Evolutionary conservation across 2,888 invertebrate genomes (phyloP).

Genomic region (Tetheella fluctuosa): DNA sequence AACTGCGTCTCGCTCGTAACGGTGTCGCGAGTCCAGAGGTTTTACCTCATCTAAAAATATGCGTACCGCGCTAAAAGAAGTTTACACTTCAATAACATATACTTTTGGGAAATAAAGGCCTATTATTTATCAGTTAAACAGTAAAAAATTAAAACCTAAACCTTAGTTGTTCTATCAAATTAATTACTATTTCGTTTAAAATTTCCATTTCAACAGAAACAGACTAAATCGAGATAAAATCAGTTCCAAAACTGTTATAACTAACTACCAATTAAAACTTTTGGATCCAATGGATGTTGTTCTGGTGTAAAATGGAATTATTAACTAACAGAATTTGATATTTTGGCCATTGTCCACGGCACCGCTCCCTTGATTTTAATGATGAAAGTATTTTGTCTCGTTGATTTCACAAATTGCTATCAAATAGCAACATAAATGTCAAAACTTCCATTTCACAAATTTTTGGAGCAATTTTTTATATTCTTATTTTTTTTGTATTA

Average conservation of each 20-base stretch:
- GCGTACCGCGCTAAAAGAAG: too few relatives aligned
- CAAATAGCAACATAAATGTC: too few relatives aligned
- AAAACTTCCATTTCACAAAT: too few relatives aligned
- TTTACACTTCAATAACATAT: too few relatives aligned
- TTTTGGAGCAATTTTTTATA: too few relatives aligned
- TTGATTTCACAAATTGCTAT: neutral
- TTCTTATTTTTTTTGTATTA: too few relatives aligned
- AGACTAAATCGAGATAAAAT: neutral
- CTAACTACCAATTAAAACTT: slow-evolving; percentile 2
- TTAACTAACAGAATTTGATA: slow-evolving; percentile 1
- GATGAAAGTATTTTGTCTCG: neutral
- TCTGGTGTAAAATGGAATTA: neutral
- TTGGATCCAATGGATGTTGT: neutral
- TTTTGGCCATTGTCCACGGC: neutral
- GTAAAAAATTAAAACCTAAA: neutral
- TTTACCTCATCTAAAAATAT: too few relatives aligned
- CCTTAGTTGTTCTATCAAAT: neutral
- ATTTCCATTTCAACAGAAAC: neutral
- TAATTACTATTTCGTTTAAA: neutral
- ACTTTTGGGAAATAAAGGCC: too few relatives aligned
- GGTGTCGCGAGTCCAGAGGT: too few relatives aligned
- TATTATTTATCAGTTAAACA: too few relatives aligned
- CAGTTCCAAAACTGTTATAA: neutral
- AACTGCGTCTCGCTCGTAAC: too few relatives aligned
- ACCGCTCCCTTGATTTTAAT: neutral